Evolutionary conservation across 2,888 invertebrate species (phyloP), one percentile per base, ranked within the genome.

Genomic region (Drosophila neotestacea): DNA sequence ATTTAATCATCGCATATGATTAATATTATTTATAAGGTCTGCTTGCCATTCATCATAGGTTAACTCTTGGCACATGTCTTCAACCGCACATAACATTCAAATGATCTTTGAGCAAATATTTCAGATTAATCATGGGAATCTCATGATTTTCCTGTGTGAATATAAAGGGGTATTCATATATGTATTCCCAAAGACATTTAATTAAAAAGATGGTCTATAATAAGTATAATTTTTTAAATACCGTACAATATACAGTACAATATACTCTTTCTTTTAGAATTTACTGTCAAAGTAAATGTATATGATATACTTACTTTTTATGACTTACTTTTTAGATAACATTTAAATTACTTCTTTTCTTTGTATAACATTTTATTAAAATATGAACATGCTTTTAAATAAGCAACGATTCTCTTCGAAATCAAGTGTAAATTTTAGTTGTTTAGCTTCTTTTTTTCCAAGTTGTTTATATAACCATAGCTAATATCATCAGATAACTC

Each of bases 11-110:
- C 51, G 27, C 32, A 4, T 58, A 7, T 56, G 34, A 41, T 38
- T 60, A 55, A 55, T 48, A 60, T 67, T 39, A 66, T 78, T 79
- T 73, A 75, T 73, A 41, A 22, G 13, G 27, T 5, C 11, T 44
- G 38, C 7, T 28, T 30, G 41, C n/a, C 34, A 47, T 73, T 39
- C 39, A 67, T 59, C 42, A 47, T 39, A 11, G 30, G 9, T 38
- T 22, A 47, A 52, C 28, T 42, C 22, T 51, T 41, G 34, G 39
- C 60, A 54, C 41, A 34, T 13, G 11, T 10, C 7, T 4, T 51
- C 22, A 39, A 30, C 41, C 36, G 10, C 48, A 52, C 28, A 52
- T 34, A 52, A 58, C 60, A 73, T 74, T 59, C n/a, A 62, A 52
- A 54, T 61, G 34, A 48, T 72, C 32, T 72, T 28, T 55, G 39